Evolutionary conservation across 2,797 vertebrate species (phyloP).

Genomic region (Ataeniobius toweri): DNA sequence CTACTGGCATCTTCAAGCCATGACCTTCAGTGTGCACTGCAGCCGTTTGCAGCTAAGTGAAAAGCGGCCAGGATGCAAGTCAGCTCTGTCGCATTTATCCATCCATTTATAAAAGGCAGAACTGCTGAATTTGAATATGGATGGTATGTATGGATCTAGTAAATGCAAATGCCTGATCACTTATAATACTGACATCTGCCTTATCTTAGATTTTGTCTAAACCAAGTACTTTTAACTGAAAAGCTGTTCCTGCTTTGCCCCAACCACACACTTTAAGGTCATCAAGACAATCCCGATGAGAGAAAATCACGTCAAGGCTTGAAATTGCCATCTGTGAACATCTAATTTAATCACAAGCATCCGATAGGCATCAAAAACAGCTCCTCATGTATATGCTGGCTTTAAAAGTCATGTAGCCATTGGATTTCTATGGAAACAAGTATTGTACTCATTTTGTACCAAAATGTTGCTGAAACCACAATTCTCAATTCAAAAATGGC

Average conservation of each 20-base stretch:
- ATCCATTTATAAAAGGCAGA: no score
- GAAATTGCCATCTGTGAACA: not conserved
- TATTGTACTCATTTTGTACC: not conserved
- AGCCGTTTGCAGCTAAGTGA: no score
- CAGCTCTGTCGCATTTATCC: no score
- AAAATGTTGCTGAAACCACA: not conserved
- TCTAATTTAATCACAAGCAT: conserved; percentile 4
- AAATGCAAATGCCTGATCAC: not conserved
- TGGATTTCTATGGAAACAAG: not conserved
- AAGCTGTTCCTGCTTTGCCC: not conserved
- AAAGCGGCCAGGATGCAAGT: no score
- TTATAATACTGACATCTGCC: not conserved
- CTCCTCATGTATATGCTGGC: not conserved
- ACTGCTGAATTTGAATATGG: no score
- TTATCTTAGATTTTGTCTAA: not conserved
- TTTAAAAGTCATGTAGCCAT: not conserved
- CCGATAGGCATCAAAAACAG: not conserved
- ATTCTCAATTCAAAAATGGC: not conserved
- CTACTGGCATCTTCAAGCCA: no score
- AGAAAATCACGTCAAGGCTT: not conserved
- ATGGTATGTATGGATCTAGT: no score
- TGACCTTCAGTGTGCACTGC: no score
- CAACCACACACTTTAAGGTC: not conserved
- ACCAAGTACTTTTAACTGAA: not conserved
- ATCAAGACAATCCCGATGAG: conserved; percentile 5